Conservation (phyloP, 2,888 invertebrate genomes). For the Catocala nupta region DNA sequence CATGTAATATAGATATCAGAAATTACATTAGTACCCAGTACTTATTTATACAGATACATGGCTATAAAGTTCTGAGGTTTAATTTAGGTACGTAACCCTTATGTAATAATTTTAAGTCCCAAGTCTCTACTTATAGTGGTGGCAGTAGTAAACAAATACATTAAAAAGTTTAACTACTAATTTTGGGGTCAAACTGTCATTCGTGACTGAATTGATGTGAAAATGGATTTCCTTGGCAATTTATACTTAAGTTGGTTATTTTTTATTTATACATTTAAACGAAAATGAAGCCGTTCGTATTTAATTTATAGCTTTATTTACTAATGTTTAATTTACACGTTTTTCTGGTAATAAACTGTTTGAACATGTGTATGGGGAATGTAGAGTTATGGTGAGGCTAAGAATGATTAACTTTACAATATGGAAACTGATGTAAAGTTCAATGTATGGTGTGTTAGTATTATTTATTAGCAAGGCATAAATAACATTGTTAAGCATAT, state of each 20-base stretch:
- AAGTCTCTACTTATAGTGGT: constrained; percentile 43
- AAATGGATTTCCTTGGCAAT: constrained; percentile 72
- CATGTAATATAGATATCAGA: too few relatives aligned
- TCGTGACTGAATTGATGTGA: constrained; percentile 74
- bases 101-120: too few relatives aligned
- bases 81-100: too few relatives aligned
- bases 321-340: constrained; percentile 5
- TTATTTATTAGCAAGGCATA: too few relatives aligned
- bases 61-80: too few relatives aligned
- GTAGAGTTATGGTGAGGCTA: neutral
- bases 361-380: neutral
- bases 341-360: neutral
- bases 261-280: constrained; percentile 14
- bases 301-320: constrained; percentile 13
- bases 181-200: constrained; percentile 75
- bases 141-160: constrained; percentile 56
- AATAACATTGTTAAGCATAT: too few relatives aligned
- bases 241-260: constrained; percentile 32
- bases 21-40: too few relatives aligned
- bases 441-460: too few relatives aligned
- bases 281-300: constrained; percentile 14
- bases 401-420: too few relatives aligned
- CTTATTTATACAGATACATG: too few relatives aligned
- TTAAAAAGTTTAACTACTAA: constrained; percentile 83
- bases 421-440: too few relatives aligned